A percentile compares a stretch with the other conserved stretches of the same genome.
Evolutionary conservation across 2,888 invertebrate genomes (phyloP).

Genomic region (Amphipoea lucens): DNA sequence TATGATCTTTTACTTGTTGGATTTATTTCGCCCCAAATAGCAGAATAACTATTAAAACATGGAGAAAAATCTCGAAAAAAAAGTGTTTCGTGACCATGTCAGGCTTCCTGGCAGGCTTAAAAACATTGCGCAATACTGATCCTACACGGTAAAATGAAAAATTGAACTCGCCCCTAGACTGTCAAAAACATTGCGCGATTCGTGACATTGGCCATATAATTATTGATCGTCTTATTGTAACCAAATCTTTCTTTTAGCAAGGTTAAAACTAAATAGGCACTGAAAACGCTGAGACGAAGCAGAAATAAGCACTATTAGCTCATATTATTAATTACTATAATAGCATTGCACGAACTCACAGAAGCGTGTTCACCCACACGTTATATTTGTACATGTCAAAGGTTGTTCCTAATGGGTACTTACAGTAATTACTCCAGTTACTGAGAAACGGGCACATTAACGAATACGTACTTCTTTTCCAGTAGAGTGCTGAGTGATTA

Average conservation of each 20-base stretch:
- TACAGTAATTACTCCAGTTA: constrained; percentile 33
- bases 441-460: neutral
- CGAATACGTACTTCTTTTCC: constrained; percentile 16
- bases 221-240: neutral
- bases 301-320: neutral
- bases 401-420: constrained; percentile 29
- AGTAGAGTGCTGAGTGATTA: neutral
- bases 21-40: too few relatives aligned
- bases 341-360: neutral
- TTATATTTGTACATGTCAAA: constrained; percentile 25
- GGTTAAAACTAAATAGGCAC: neutral
- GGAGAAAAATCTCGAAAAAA: too few relatives aligned
- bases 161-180: too few relatives aligned
- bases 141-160: too few relatives aligned
- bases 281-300: neutral
- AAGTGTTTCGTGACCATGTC: too few relatives aligned
- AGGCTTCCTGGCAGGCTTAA: too few relatives aligned
- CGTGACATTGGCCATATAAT: too few relatives aligned
- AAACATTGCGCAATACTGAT: too few relatives aligned
- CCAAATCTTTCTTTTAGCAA: neutral
- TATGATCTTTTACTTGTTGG: too few relatives aligned
- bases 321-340: constrained; percentile 10
- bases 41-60: too few relatives aligned
- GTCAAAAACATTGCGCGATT: neutral
- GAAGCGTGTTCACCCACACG: constrained; percentile 15